Evolutionary conservation across 2,888 invertebrate genomes (phyloP).

Genomic region (Cephus rjabovi): DNA sequence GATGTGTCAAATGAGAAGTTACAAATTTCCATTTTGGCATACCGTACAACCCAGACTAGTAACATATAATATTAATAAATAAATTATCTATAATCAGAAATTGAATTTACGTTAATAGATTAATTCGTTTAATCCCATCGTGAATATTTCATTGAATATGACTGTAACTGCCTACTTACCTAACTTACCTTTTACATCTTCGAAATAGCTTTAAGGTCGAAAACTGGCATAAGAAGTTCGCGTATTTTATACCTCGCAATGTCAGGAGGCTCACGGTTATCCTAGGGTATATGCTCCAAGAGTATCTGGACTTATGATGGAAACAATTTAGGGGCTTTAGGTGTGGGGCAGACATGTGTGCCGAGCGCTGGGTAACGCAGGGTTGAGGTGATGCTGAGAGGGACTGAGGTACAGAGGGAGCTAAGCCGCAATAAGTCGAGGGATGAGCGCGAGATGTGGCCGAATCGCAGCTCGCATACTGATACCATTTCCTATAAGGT

Average conservation of each 20-base stretch:
- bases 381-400: slow-evolving; percentile 29
- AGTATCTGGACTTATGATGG: slow-evolving; percentile 67
- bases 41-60: background rate
- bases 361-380: slow-evolving; percentile 20
- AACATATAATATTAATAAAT: background rate
- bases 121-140: background rate
- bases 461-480: slow-evolving; percentile 66
- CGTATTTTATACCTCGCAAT: slow-evolving; percentile 51
- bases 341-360: slow-evolving; percentile 40
- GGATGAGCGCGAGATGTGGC: slow-evolving; percentile 67
- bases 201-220: background rate
- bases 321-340: slow-evolving; percentile 67
- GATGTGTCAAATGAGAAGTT: slow-evolving; percentile 9
- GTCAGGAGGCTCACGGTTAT: slow-evolving; percentile 48
- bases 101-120: background rate
- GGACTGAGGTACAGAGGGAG: slow-evolving; percentile 39
- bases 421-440: slow-evolving; percentile 67
- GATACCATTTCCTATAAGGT: slow-evolving; percentile 53
- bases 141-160: background rate
- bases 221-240: slow-evolving; percentile 49
- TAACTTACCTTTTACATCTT: background rate
- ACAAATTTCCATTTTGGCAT: background rate
- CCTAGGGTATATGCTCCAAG: slow-evolving; percentile 58
- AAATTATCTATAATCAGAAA: background rate
- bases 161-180: background rate